Evolutionary conservation across 92 coral and sea anemone genomes (phyloP).

Genomic region (Epizoanthus stellaris): DNA sequence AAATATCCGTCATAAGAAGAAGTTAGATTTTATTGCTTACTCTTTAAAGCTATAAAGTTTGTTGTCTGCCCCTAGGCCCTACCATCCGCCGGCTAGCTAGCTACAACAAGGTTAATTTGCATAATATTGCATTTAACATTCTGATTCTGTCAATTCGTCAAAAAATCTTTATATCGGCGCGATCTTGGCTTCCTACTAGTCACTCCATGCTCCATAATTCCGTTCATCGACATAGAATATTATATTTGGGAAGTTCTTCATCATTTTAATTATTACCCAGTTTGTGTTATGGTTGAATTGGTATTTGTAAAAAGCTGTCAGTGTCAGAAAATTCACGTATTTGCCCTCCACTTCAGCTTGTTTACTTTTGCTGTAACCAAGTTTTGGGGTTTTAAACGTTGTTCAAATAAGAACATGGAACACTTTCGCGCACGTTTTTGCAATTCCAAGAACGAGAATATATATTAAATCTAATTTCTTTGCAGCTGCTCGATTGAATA

Average conservation of each 20-base stretch:
- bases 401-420: neutral
- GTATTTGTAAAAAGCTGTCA: neutral
- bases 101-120: too few species aligned
- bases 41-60: neutral
- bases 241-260: too few species aligned
- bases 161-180: too few species aligned
- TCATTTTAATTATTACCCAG: neutral
- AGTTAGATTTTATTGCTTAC: neutral
- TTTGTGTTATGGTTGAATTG: neutral
- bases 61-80: too few species aligned
- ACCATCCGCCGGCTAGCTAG: too few species aligned
- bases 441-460: neutral
- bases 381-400: neutral
- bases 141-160: too few species aligned
- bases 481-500: neutral
- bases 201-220: too few species aligned
- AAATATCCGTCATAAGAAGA: neutral
- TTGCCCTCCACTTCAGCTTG: neutral
- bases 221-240: too few species aligned
- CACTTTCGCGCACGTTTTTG: neutral
- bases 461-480: neutral
- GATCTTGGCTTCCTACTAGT: too few species aligned
- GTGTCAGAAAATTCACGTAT: neutral
- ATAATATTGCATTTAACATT: too few species aligned
- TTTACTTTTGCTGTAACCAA: conserved; percentile 4